A percentile compares a stretch with the other conserved stretches of the same genome.
phyloP scores from a whole-genome alignment of 2,888 invertebrate genomes.

The Drosophila suboccidentalis region DNA sequence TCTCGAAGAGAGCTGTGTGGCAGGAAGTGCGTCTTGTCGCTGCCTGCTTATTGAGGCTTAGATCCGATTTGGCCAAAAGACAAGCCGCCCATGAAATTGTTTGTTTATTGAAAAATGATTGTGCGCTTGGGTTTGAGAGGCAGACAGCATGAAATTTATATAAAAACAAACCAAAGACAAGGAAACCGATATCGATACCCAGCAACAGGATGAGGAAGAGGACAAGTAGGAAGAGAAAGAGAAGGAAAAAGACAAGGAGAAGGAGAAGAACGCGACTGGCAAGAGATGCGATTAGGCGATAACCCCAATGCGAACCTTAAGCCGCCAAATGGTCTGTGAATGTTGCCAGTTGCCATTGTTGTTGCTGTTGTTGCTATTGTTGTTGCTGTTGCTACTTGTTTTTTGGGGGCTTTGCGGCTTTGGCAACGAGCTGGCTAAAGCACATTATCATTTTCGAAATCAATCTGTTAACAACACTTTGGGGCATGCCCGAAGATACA shows the following conservation, averaged over 20 bases:
- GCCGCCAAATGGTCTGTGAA: constrained; percentile 81
- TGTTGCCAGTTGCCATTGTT: constrained; percentile 65
- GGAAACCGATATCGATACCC: constrained; percentile 46
- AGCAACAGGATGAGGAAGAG: constrained; percentile 30
- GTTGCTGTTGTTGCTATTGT: constrained; percentile 24
- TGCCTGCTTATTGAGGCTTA: constrained; percentile 80
- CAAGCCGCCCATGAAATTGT: constrained; percentile 81
- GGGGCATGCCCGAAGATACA: constrained; percentile 44
- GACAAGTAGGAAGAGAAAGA: constrained; percentile 3
- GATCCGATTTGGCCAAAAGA: constrained; percentile 79
- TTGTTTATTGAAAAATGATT: constrained; percentile 82
- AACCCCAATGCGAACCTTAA: constrained; percentile 78
- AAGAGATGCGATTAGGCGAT: constrained; percentile 79
- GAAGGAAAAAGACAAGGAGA: too few species aligned
- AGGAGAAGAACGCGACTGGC: constrained; percentile 29
- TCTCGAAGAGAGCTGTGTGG: constrained; percentile 6
- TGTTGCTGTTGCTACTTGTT: constrained; percentile 44
- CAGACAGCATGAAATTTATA: constrained; percentile 33
- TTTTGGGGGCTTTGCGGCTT: constrained; percentile 69
- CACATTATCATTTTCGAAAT: constrained; percentile 78
- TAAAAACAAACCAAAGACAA: constrained; percentile 54
- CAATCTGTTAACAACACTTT: constrained; percentile 83
- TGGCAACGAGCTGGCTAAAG: constrained; percentile 59
- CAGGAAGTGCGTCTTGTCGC: constrained; percentile 81
- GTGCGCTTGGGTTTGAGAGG: constrained; percentile 49